Conservation (phyloP, 2,113 vertebrate species). For the Edolisoma coerulescens region DNA sequence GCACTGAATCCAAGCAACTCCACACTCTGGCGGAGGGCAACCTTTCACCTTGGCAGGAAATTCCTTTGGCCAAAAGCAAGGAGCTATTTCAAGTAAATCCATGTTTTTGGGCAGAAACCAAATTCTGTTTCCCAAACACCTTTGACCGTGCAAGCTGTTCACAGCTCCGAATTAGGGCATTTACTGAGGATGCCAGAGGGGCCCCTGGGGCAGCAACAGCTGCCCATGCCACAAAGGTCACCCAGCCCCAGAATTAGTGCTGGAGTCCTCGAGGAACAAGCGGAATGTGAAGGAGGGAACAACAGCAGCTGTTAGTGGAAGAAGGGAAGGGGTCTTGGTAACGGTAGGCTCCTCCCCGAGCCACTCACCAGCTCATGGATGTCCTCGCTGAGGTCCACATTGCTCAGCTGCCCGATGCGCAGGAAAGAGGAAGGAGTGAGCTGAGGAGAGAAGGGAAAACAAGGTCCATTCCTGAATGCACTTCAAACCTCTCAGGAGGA, state of each 20-base stretch:
- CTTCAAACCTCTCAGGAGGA: neutral
- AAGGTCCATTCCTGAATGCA: rapidly evolving
- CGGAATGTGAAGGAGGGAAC: rapidly evolving
- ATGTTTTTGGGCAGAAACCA: neutral
- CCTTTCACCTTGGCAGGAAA: neutral
- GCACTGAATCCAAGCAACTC: neutral
- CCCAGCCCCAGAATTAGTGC: neutral
- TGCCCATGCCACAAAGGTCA: rapidly evolving
- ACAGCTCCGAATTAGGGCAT: neutral
- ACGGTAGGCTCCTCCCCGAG: rapidly evolving
- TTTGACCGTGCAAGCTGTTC: neutral
- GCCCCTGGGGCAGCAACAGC: neutral
- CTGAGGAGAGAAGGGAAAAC: constrained; percentile 61
- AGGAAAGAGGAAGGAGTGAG: constrained; percentile 72
- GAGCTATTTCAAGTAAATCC: constrained; percentile 15
- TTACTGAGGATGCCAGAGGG: neutral
- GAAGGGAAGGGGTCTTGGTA: neutral
- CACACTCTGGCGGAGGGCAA: rapidly evolving
- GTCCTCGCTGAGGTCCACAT: constrained; percentile 89
- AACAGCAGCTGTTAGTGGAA: neutral
- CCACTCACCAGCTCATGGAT: constrained; percentile 64
- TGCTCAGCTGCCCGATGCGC: constrained; percentile 87
- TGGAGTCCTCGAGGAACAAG: neutral
- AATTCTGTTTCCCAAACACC: neutral
- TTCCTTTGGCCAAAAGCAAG: neutral